These are phyloP conservation scores for Papilio helenus DNA, from an alignment of 1,140 invertebrate species.

Conservation along the genomic window DNA sequence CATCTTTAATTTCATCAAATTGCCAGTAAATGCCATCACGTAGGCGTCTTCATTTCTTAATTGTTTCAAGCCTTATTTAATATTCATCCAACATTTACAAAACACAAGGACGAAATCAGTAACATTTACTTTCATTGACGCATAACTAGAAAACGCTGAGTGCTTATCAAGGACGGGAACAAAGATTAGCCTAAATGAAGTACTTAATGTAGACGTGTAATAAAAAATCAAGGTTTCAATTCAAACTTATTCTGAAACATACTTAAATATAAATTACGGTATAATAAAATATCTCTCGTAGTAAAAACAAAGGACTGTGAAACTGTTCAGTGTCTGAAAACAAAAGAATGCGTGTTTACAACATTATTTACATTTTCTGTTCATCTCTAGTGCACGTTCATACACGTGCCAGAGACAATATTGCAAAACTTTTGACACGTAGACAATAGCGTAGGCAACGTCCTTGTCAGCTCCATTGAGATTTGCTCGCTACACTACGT, in stretches of 20 bases:
- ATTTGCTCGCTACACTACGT: background rate
- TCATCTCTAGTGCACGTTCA: constrained; percentile 16
- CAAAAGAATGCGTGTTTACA: background rate
- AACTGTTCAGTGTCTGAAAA: background rate
- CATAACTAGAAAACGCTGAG: background rate
- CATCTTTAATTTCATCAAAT: background rate
- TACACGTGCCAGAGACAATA: constrained; percentile 13
- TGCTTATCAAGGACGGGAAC: background rate
- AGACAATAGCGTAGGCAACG: constrained; percentile 28
- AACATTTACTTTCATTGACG: background rate
- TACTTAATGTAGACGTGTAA: background rate
- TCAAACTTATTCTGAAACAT: background rate
- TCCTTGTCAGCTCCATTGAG: constrained; percentile 18
- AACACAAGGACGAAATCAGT: background rate
- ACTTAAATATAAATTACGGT: background rate
- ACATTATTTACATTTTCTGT: constrained; percentile 1
- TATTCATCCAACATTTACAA: background rate
- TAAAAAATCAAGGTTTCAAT: background rate
- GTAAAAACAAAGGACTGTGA: background rate
- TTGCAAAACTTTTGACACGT: constrained; percentile 24
- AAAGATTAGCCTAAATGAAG: background rate
- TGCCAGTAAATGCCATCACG: background rate
- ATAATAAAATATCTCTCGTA: too few species aligned
- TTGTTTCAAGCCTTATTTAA: background rate
- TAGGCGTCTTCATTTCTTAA: background rate